A percentile compares a stretch with the other conserved stretches of the same genome.
phyloP scores from a whole-genome alignment of 2,888 invertebrate genomes.

The Rhorus exstirpatorius region DNA sequence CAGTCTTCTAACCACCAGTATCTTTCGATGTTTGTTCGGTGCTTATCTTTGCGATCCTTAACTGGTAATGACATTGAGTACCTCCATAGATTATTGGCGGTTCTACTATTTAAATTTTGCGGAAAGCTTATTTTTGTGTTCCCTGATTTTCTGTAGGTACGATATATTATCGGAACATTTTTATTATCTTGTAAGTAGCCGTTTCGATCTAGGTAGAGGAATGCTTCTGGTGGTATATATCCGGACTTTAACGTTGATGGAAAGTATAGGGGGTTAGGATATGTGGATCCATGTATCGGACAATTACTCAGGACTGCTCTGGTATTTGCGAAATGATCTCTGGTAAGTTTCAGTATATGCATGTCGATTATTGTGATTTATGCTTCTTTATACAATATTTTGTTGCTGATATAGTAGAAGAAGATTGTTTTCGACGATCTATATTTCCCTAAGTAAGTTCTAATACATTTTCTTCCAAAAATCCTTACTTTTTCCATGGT shows the following conservation, averaged over 20 bases:
- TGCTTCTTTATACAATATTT: constrained; percentile 51
- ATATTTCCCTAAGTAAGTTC: constrained; percentile 32
- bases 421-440: constrained; percentile 19
- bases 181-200: constrained; percentile 47
- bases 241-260: constrained; percentile 4
- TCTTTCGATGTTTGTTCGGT: constrained; percentile 18
- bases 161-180: constrained; percentile 63
- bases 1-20: constrained; percentile 33
- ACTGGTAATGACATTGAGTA: constrained; percentile 36
- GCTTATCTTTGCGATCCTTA: constrained; percentile 17
- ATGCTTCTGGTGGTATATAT: constrained; percentile 53
- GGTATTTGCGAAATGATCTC: constrained; percentile 50
- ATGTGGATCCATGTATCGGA: neutral
- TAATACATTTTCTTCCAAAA: constrained; percentile 45
- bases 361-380: constrained; percentile 56
- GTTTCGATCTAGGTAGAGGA: constrained; percentile 28
- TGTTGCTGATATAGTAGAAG: constrained; percentile 48
- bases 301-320: constrained; percentile 3
- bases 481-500: constrained; percentile 25
- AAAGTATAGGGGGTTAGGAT: constrained; percentile 5
- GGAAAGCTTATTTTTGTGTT: constrained; percentile 30
- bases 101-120: neutral
- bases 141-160: constrained; percentile 23
- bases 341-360: constrained; percentile 43
- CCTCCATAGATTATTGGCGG: constrained; percentile 13